These are phyloP conservation scores for Asarcornis scutulata DNA, from an alignment of 2,113 vertebrate species.

Conservation along the genomic window DNA sequence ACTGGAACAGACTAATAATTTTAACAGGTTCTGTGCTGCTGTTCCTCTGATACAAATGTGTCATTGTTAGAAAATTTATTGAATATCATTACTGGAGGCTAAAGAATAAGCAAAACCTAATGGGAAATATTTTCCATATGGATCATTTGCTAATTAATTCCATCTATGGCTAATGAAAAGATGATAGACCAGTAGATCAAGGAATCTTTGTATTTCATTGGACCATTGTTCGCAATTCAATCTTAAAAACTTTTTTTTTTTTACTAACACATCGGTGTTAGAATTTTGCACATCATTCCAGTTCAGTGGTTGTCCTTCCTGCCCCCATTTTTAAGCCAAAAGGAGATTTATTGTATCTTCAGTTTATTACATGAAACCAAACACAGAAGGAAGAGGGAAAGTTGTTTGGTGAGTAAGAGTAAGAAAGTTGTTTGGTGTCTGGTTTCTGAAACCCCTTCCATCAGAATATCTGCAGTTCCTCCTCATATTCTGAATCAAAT, in stretches of 20 bases:
- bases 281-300: not conserved
- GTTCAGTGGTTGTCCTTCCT: not conserved
- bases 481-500: not conserved
- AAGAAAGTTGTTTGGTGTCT: not conserved
- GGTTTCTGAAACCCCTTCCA: not conserved
- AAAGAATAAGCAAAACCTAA: slow-evolving; percentile 27
- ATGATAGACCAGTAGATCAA: not conserved
- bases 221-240: not conserved
- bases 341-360: not conserved
- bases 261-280: not conserved
- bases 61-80: not conserved
- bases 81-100: slow-evolving; percentile 2
- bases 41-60: slow-evolving; percentile 13
- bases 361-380: not conserved
- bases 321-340: not conserved
- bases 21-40: slow-evolving; percentile 20
- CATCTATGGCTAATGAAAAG: not conserved
- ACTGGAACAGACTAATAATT: slow-evolving; percentile 34
- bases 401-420: not conserved
- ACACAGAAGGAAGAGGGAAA: not conserved
- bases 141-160: slow-evolving; percentile 27
- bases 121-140: not conserved
- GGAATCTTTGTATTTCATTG: not conserved
- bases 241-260: not conserved
- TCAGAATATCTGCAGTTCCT: not conserved